Evolutionary conservation across 1,140 invertebrate species (phyloP), one percentile per base, ranked within the genome.

Genomic region (Drosophila mayri): DNA sequence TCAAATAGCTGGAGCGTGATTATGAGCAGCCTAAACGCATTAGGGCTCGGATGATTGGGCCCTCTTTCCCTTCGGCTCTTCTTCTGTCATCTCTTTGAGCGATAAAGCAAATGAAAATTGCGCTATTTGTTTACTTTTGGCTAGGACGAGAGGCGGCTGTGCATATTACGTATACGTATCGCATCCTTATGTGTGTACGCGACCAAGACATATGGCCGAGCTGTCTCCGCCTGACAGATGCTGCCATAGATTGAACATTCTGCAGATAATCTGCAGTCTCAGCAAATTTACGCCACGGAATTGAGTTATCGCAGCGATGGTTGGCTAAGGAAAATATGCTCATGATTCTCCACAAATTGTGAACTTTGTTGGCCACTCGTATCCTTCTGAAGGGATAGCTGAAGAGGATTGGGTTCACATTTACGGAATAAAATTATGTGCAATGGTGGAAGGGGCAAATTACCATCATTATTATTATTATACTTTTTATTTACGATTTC

Each of bases 1-100:
- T 78, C 76, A 46, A 79, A 86, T 83, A 83, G 83, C 70, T 82
- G 85, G 63, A 90, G 84, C 84, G 84, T 88, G 84, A 88, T 88
- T 88, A 88, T 88, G 84, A 88, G 85, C 84, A 88, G 84, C 81
- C 84, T 90, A 84, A 88, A 75, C 76, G 84, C 74, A 88, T 88
- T 88, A 88, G 66, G 52, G 85, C 41, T 68, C 64, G 64, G 63
- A 64, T 88, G 84, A 87, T 87, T 88, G 80, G 80, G 22, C 54
- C 32, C 22, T 37, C 37, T 32, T 37, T 7, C 1, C 16, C 62
- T n/a, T 9, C 12, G n/a, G 5, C 25, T 50, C 28, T 18, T 11
- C 25, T 46, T 32, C 8, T 44, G 9, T 50, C 49, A 14, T 44
- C 30, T 55, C 47, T 60, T 38, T 18, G 30, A 47, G 40, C 78